These are phyloP conservation scores for Ips typographus DNA, from an alignment of 1,140 invertebrate species.

Conservation along the genomic window DNA sequence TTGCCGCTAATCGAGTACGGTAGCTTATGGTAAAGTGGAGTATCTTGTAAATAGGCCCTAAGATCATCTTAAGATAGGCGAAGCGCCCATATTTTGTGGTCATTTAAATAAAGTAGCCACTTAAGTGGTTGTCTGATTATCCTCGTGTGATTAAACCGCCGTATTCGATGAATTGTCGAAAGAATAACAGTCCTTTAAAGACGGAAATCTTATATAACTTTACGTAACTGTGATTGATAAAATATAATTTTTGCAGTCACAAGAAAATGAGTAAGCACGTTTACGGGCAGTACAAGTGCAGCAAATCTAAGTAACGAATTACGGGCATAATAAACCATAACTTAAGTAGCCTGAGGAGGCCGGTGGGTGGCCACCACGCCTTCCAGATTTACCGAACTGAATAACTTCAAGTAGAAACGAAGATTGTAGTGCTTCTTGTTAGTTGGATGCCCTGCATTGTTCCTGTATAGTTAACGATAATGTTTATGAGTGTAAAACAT, in stretches of 20 bases:
- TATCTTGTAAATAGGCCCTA: constrained; percentile 38
- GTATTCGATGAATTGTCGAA: too few species aligned
- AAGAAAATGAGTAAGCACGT: too few species aligned
- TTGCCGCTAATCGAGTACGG: constrained; percentile 29
- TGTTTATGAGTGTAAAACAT: too few species aligned
- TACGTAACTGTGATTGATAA: too few species aligned
- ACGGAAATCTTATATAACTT: too few species aligned
- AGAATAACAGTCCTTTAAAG: too few species aligned
- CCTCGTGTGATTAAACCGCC: not conserved
- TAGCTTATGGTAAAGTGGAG: constrained; percentile 44
- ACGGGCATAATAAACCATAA: constrained; percentile 21
- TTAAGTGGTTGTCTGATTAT: constrained; percentile 29
- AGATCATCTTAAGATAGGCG: constrained; percentile 37
- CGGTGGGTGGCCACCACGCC: constrained; percentile 23
- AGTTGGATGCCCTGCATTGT: not conserved
- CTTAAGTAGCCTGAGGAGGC: constrained; percentile 15
- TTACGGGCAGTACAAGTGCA: not conserved
- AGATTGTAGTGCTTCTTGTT: too few species aligned
- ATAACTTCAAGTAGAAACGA: not conserved
- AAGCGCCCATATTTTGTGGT: constrained; percentile 37
- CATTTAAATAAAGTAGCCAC: constrained; percentile 36
- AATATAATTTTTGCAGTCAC: too few species aligned
- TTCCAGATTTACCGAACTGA: constrained; percentile 9
- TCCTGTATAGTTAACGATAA: not conserved
- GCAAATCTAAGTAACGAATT: not conserved